These are phyloP conservation scores for Cydia amplana DNA, from an alignment of 1,140 invertebrate genomes.

Conservation along the genomic window DNA sequence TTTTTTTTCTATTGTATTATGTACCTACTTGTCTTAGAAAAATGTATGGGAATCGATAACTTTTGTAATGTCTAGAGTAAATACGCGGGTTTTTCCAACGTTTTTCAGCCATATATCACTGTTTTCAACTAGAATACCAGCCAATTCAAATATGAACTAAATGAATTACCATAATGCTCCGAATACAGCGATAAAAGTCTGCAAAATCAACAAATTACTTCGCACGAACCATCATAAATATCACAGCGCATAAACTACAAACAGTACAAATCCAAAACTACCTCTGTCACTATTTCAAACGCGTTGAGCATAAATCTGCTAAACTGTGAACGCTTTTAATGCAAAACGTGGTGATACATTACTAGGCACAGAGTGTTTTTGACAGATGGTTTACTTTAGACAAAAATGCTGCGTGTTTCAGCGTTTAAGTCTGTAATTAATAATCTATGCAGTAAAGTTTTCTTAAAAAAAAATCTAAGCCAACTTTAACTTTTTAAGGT, in stretches of 20 bases:
- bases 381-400: not conserved
- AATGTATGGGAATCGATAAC: no score
- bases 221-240: slow-evolving; percentile 25
- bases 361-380: not conserved
- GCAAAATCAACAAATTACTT: slow-evolving; percentile 23
- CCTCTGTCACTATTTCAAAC: slow-evolving; percentile 28
- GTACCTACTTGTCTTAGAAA: no score
- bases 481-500: no score
- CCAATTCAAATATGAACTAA: not conserved
- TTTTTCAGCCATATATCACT: no score
- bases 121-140: no score
- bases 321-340: slow-evolving; percentile 27
- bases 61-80: no score
- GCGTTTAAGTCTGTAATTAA: no score
- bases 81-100: no score
- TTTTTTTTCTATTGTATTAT: no score
- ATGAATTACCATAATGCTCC: not conserved
- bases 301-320: slow-evolving; percentile 27
- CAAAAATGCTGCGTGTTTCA: not conserved
- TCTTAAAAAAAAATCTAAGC: no score
- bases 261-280: slow-evolving; percentile 20
- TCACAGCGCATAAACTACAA: slow-evolving; percentile 21
- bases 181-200: not conserved
- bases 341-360: slow-evolving; percentile 29
- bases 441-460: no score